Conservation (phyloP, 2,888 invertebrate species). For the Eilema sororculum region DNA sequence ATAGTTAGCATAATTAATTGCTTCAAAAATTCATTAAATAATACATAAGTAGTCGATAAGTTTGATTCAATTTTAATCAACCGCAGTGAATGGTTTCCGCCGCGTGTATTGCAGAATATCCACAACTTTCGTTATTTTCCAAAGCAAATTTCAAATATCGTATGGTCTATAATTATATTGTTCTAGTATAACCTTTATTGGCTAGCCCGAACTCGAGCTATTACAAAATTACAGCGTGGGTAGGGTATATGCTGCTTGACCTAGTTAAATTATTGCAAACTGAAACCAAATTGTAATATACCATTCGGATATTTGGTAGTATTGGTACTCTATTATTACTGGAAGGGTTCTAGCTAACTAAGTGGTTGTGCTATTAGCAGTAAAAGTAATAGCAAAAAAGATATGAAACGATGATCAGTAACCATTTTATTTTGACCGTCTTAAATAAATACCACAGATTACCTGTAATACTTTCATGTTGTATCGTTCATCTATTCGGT, state of each 20-base stretch:
- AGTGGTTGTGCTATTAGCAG: no score
- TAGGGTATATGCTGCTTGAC: neutral
- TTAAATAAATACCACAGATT: no score
- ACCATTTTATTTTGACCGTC: no score
- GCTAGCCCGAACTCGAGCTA: slow-evolving; percentile 21
- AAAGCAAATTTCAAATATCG: slow-evolving; percentile 33
- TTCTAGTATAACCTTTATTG: slow-evolving; percentile 28
- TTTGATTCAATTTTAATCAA: neutral
- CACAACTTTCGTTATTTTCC: slow-evolving; percentile 22
- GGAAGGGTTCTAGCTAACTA: no score
- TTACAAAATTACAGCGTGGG: neutral
- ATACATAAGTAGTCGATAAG: no score
- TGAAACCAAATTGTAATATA: neutral
- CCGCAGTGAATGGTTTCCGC: neutral
- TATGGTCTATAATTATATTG: slow-evolving; percentile 15
- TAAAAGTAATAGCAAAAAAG: no score
- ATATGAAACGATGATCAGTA: no score
- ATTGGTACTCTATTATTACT: neutral
- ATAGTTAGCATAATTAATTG: no score
- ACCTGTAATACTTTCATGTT: no score
- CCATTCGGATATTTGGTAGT: neutral
- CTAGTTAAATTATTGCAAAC: neutral
- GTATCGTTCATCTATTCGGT: no score
- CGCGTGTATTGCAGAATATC: slow-evolving; percentile 33
- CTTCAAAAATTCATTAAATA: no score